Evolutionary conservation across 2,113 vertebrate species (phyloP).

Genomic region (Choloepus hoffmanni): DNA sequence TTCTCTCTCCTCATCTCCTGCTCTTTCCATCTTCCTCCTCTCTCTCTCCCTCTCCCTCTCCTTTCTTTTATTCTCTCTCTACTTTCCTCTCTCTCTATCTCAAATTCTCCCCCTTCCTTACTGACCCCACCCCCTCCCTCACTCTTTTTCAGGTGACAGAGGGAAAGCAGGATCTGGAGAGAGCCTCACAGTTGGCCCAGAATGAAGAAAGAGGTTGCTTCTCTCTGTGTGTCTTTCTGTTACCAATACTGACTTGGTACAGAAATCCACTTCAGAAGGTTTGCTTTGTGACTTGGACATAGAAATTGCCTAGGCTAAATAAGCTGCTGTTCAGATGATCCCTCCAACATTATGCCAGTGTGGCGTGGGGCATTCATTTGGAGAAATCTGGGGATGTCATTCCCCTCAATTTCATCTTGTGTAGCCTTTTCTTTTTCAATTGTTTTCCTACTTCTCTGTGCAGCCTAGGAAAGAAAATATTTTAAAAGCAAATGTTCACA

Average conservation of each 20-base stretch:
- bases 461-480: no score
- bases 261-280: slow-evolving; percentile 91
- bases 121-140: rapidly evolving
- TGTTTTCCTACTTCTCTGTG: background rate
- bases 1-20: no score
- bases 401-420: background rate
- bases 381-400: no score
- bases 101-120: rapidly evolving
- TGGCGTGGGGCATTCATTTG: background rate
- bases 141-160: slow-evolving; percentile 94
- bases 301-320: slow-evolving; percentile 97
- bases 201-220: slow-evolving; percentile 90
- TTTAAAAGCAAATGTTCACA: no score
- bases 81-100: background rate
- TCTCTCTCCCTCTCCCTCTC: background rate
- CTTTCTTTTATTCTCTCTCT: no score
- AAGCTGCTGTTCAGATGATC: slow-evolving; percentile 75
- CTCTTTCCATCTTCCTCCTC: no score
- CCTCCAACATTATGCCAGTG: rapidly evolving
- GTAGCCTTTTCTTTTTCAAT: background rate
- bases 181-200: slow-evolving; percentile 91
- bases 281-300: slow-evolving; percentile 93
- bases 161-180: slow-evolving; percentile 96
- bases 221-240: slow-evolving; percentile 93
- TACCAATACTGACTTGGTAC: slow-evolving; percentile 90